phyloP scores from a whole-genome alignment of 2,888 invertebrate species.

The Acleris laterana region DNA sequence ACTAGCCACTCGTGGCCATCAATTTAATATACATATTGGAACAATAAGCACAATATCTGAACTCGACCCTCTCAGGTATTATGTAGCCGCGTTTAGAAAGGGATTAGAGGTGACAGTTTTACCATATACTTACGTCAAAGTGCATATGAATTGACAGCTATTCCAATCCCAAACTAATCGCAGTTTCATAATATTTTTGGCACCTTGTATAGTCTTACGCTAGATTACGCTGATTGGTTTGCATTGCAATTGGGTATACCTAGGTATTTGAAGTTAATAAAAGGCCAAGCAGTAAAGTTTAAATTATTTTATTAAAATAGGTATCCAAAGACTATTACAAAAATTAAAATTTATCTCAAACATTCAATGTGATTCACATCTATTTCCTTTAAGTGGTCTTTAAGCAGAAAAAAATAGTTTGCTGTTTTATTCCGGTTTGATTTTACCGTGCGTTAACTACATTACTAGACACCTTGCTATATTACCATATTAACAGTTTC shows the following conservation, averaged over 20 bases:
- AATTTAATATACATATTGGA: no score
- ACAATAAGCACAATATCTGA: not conserved
- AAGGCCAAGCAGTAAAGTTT: conserved; percentile 55
- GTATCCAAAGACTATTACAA: conserved; percentile 77
- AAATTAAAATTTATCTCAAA: conserved; percentile 65
- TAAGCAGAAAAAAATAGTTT: conserved; percentile 55
- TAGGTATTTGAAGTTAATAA: conserved; percentile 29
- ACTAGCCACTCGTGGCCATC: no score
- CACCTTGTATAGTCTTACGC: not conserved
- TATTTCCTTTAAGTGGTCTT: conserved; percentile 39
- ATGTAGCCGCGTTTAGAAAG: no score
- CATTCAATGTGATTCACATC: conserved; percentile 49
- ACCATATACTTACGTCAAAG: no score
- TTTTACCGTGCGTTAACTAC: conserved; percentile 6
- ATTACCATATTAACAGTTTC: conserved; percentile 14
- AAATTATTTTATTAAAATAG: conserved; percentile 81
- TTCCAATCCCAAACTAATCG: no score
- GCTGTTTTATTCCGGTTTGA: conserved; percentile 16
- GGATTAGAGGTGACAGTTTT: no score
- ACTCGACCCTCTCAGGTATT: not conserved
- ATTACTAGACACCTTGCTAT: conserved; percentile 48
- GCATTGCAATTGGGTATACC: no score
- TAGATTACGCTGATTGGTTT: not conserved
- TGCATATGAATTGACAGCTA: no score
- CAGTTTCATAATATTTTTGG: no score